These are phyloP conservation scores for Caenorhabditis virilis DNA, from an alignment of 2,888 invertebrate genomes.

Conservation along the genomic window DNA sequence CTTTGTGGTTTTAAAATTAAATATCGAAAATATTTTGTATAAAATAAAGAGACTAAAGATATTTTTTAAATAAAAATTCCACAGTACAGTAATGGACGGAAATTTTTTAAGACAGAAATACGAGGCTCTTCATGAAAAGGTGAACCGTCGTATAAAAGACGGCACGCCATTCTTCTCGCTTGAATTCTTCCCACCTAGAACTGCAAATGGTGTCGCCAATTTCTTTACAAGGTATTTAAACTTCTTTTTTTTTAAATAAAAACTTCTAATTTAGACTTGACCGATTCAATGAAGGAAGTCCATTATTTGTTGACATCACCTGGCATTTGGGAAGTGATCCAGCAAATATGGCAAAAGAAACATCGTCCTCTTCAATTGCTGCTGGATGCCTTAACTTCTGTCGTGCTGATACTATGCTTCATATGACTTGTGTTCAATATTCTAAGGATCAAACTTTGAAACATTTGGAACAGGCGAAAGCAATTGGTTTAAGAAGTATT, in stretches of 20 bases:
- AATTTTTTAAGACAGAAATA: constrained; percentile 31
- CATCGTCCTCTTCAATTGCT: constrained; percentile 74
- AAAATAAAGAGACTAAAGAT: too few relatives aligned
- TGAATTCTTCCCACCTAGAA: constrained; percentile 74
- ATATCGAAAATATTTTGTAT: too few relatives aligned
- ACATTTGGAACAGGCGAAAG: constrained; percentile 74
- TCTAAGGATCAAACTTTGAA: constrained; percentile 70
- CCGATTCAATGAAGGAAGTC: constrained; percentile 70
- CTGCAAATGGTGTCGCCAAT: constrained; percentile 72
- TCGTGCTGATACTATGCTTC: constrained; percentile 74
- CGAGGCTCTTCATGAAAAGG: constrained; percentile 55
- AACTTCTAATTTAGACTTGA: constrained; percentile 35
- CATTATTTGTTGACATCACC: constrained; percentile 75
- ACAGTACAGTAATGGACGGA: too few relatives aligned
- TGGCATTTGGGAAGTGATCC: constrained; percentile 75
- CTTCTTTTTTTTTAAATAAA: too few relatives aligned
- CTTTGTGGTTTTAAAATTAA: too few relatives aligned
- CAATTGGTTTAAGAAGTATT: constrained; percentile 73
- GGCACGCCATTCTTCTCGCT: constrained; percentile 73
- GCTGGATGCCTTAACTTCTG: constrained; percentile 73
- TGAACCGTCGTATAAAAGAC: constrained; percentile 67
- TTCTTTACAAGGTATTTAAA: constrained; percentile 71
- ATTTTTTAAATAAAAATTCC: too few relatives aligned
- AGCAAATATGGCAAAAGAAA: constrained; percentile 70
- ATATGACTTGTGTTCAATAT: constrained; percentile 73